These are phyloP conservation scores for Sarcophaga rosellei DNA, from an alignment of 2,888 invertebrate genomes.

Conservation along the genomic window DNA sequence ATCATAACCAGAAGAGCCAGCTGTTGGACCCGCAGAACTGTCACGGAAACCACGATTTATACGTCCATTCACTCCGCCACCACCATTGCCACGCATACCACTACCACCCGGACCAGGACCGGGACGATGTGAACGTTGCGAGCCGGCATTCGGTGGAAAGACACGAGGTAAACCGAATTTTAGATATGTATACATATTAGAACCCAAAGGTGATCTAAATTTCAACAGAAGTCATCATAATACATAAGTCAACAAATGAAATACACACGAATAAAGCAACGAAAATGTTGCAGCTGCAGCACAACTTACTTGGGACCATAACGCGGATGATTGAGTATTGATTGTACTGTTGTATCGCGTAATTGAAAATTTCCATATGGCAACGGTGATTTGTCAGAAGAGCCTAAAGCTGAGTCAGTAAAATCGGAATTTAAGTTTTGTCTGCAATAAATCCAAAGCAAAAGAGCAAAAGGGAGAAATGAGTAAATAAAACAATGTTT, in stretches of 20 bases:
- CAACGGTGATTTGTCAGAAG: conserved; percentile 94
- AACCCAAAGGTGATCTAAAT: conserved; percentile 88
- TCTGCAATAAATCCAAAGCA: conserved; percentile 81
- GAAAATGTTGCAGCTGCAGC: conserved; percentile 17
- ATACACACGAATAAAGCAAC: background rate
- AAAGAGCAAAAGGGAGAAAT: conserved; percentile 56
- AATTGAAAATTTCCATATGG: conserved; percentile 97
- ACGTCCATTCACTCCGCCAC: conserved; percentile 82
- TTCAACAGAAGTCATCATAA: background rate
- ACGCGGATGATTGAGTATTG: conserved; percentile 90
- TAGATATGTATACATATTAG: conserved; percentile 96
- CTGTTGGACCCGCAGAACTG: conserved; percentile 79
- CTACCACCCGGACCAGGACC: conserved; percentile 76
- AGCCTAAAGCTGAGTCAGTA: conserved; percentile 95
- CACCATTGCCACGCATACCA: conserved; percentile 72
- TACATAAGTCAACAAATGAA: background rate
- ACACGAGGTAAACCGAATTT: conserved; percentile 96
- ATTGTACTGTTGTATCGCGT: conserved; percentile 95
- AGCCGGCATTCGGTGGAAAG: conserved; percentile 91
- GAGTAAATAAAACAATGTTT: conserved; percentile 39
- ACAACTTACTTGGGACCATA: conserved; percentile 91
- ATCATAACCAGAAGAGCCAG: conserved; percentile 94
- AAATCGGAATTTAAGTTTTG: conserved; percentile 98
- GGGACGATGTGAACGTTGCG: conserved; percentile 85
- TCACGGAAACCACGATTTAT: conserved; percentile 84